Conservation (phyloP, 2,113 vertebrate species). For the Apaloderma vittatum region DNA sequence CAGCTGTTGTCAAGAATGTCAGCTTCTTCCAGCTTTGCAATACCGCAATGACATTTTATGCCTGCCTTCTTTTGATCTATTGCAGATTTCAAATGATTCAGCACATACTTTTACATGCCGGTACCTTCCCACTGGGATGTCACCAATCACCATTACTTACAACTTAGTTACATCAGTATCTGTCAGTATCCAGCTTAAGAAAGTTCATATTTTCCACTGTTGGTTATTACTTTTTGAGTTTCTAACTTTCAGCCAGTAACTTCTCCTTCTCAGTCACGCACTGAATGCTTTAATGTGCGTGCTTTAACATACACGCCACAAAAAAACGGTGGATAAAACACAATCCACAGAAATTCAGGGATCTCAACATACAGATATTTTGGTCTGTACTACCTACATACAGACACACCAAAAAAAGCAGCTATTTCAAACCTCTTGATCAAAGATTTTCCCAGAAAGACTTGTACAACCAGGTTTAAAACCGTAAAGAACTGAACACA, state of each 20-base stretch:
- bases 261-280: background rate
- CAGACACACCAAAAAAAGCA: background rate
- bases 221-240: background rate
- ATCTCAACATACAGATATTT: background rate
- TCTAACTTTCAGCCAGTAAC: background rate
- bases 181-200: background rate
- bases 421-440: background rate
- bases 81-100: background rate
- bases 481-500: background rate
- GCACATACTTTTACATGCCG: background rate
- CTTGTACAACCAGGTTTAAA: background rate
- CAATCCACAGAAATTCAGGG: background rate
- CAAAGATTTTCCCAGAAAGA: background rate
- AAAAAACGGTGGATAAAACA: accelerated
- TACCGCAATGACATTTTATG: background rate
- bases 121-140: background rate
- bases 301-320: background rate
- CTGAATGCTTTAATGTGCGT: accelerated
- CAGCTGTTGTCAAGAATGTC: background rate
- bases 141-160: background rate
- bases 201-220: accelerated
- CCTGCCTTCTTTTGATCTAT: background rate
- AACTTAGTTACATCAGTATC: background rate
- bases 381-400: accelerated
- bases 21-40: background rate